Conservation (phyloP, 2,888 invertebrate genomes). For the Diploptera punctata region DNA sequence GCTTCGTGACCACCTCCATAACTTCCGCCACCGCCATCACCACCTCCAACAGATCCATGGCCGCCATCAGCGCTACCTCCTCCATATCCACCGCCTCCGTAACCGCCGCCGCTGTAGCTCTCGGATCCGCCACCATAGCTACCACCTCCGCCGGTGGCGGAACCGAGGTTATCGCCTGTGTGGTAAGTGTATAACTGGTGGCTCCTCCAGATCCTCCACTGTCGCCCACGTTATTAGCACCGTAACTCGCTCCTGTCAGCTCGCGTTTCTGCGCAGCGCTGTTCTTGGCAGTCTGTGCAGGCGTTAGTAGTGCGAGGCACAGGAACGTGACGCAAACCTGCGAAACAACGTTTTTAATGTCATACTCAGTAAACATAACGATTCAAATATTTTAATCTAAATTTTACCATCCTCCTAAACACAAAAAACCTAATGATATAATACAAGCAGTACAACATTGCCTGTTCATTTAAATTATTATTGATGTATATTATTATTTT, state of each 20-base stretch:
- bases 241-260: slow-evolving; percentile 3
- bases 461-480: no score
- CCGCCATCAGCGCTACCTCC: not conserved
- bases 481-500: no score
- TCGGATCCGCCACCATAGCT: slow-evolving; percentile 1
- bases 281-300: not conserved
- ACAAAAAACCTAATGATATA: no score
- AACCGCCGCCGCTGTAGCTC: not conserved
- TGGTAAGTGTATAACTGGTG: not conserved
- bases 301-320: not conserved
- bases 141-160: not conserved
- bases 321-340: not conserved
- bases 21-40: not conserved
- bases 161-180: not conserved
- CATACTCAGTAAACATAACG: no score
- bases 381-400: no score
- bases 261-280: slow-evolving; percentile 6
- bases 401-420: no score
- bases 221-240: not conserved
- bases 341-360: no score
- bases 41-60: not conserved
- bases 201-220: not conserved
- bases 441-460: no score
- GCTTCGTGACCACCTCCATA: not conserved
- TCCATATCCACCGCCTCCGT: slow-evolving; percentile 17